Evolutionary conservation across 2,113 vertebrate species (phyloP), one percentile per base, ranked within the genome.

Genomic region (Semicossyphus pulcher): DNA sequence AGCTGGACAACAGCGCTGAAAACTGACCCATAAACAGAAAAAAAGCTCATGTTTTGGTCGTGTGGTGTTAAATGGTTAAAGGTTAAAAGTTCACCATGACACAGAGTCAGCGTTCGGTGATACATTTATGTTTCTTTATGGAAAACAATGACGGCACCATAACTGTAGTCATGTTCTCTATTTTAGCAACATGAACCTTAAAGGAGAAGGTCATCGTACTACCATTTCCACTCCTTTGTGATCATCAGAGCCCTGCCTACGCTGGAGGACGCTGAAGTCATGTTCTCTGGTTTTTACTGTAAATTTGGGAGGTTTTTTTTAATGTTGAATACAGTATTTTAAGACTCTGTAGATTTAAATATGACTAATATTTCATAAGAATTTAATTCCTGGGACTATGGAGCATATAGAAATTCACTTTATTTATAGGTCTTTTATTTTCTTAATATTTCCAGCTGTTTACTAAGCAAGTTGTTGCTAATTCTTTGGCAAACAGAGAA

Each of bases 71-170:
- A 51, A 31, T 23, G 41, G n/a, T 39, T 26, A 29, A 4, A n/a
- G 34, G 63, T 69, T 6, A 44, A 62, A 75, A 56, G 69, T 72
- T 14, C 34, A 62, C 3, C 3, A 1, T 63, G 57, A 74, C 44
- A 45, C 34, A 52, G 39, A 60, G 26, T 28, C 31, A 58, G 2
- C 10, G 3, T 11, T 15, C 14, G 9, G 2, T 58, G 14, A 68
- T 5, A 21, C 11, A 56, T 2, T n/a, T 12, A 45, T 14, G 15
- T 12, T 8, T 11, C 21, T 34, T 63, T 56, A 45, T 49, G 3
- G 8, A 42, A 60, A 78, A 66, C 34, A 49, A 20, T 7, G 32
- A 56, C 52, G 32, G 61, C 1, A 44, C 41, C 0, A 2, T 10
- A 9, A 14, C 2, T 61, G 21, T 16, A n/a, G 23, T 77, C 41